A percentile compares a stretch with the other conserved stretches of the same genome.
These are phyloP conservation scores for Riparia riparia DNA, from an alignment of 2,113 vertebrate species.

Conservation along the genomic window DNA sequence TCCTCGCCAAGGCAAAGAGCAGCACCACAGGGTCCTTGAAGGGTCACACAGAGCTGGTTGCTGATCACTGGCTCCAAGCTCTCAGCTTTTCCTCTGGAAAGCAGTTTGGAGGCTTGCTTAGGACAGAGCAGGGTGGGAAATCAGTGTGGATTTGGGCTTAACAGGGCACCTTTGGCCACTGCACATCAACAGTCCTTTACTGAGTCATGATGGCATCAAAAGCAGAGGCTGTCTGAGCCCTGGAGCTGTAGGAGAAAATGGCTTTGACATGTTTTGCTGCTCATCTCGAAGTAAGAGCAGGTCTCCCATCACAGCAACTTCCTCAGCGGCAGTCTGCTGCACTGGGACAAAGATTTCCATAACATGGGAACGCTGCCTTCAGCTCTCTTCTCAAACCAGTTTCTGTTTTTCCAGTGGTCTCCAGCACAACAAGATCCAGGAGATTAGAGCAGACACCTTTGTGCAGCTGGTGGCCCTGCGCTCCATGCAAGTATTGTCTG, in stretches of 20 bases:
- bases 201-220: background rate
- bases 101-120: background rate
- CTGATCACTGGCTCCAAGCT: background rate
- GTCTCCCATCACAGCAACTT: background rate
- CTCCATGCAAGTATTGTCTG: constrained; percentile 83
- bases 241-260: background rate
- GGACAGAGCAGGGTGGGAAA: background rate
- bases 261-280: constrained; percentile 12
- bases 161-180: background rate
- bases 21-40: background rate
- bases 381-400: constrained; percentile 14
- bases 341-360: background rate
- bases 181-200: background rate
- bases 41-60: background rate
- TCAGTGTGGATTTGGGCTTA: background rate
- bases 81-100: background rate
- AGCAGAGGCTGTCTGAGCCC: constrained; percentile 18
- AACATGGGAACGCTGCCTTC: background rate
- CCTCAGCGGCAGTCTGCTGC: background rate
- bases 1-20: background rate
- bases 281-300: constrained; percentile 44
- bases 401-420: constrained; percentile 83
- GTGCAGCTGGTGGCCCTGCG: constrained; percentile 86
- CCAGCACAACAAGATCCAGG: constrained; percentile 89
- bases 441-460: constrained; percentile 88